Base-by-base conservation (phyloP, 2,888 invertebrate genomes). In the Nasonia oneida region DNA sequence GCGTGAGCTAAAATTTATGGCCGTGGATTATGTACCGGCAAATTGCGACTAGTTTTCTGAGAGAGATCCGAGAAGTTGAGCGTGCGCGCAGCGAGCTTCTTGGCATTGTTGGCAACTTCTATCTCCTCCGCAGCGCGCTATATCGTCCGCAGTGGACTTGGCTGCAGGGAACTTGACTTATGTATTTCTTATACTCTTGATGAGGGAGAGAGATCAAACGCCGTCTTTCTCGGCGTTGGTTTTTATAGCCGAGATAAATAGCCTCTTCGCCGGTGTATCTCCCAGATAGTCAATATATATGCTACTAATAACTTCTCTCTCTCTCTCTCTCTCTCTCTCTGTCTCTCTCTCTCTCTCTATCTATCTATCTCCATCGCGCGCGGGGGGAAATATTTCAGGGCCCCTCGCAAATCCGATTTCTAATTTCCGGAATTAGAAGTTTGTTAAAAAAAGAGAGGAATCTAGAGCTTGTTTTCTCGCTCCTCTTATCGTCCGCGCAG, bases 361-460 rank as follows among this genome's bases (percentile, higher is more conserved):
- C 29, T n/a, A n/a, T n/a, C n/a, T n/a, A 15, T 15, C 53, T 53
- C 2, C 18, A 15, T 53, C 53, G 53, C 50, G 15, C 81, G 61
- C 47, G 50, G 33, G 39, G 75, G 67, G 64, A 81, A 85, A 73
- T 64, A 61, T 85, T 85, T 85, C 77, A 81, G 61, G 73, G 73
- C 81, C 61, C 61, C 77, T 64, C 77, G 77, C 78, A 86, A 86
- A 86, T 86, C 88, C 81, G 83, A 81, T 81, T 84, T 85, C 87
- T 86, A 87, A 86, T 88, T 87, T 87, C 82, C 88, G 87, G 86
- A 87, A 88, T 87, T 86, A 85, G 83, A 86, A 87, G 80, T 88
- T 83, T 77, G 79, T 82, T 83, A 83, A 81, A 81, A 85, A 50
- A 57, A 79, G 81, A 73, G 33, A 81, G 79, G 77, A 23, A 37